Base-by-base conservation (phyloP, 2,113 vertebrate genomes). In the Clarias magur region DNA sequence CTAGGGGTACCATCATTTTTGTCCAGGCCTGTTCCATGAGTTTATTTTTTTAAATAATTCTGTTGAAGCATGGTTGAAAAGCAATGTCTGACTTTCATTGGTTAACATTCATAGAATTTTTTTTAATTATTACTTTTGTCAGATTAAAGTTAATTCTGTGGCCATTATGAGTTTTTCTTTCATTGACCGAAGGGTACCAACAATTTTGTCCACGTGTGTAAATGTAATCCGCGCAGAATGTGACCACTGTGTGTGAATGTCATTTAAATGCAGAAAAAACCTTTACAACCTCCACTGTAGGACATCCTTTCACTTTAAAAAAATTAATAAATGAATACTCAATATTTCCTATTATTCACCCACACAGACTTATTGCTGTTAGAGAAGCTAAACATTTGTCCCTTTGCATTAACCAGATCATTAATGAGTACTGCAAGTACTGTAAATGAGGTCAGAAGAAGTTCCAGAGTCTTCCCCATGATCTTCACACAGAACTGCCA, bases 321-420 rank as follows among this genome's bases (percentile, higher is more conserved):
- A 56, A 9, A 19, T 19, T 3, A 57, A 4, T 34, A 30, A 30
- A 57, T 19, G 27, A 80, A 59, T 27, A 38, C 12, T 78, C 25
- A 54, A 54, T 8, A 78, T 27, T 78, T 27, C 23, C 13, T 25
- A 38, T 21, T 57, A 19, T 34, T 60, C 48, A 11, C 25, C 53
- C 54, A 56, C n/a, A 73, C 57, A 78, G 25, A 85, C 9, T 60
- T 80, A 80, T 21, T 80, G 56, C 79, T 57, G 53, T 3, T 79
- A 27, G n/a, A 68, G 17, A 63, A 76, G 42, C 21, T 1, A 38
- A 83, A 21, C 53, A 59, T 59, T 76, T n/a, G 2, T 76, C 56
- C 23, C 56, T 76, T 75, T 85, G 17, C 65, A 5, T 53, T 42
- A 62, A 62, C 9, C 3, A 3, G 19, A 25, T 2, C 5, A 25